Percentiles rank a stretch among this genome's conserved stretches.
Conservation (phyloP, 2,888 invertebrate species). For the Nemoura dubitans region DNA sequence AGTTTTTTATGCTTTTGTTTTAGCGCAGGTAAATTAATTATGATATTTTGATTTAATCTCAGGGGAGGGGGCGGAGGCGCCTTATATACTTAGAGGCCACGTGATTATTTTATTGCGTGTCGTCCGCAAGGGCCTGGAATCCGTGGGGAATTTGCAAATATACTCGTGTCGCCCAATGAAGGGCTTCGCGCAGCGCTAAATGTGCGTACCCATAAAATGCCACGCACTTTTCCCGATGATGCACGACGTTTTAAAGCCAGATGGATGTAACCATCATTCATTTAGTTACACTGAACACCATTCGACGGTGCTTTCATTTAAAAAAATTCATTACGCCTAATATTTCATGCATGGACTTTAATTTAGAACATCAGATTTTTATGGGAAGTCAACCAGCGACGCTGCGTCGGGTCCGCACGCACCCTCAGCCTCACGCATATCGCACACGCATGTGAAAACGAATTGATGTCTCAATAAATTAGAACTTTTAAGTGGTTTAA, state of each 20-base stretch:
- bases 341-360: background rate
- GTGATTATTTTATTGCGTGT: background rate
- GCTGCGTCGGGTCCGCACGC: background rate
- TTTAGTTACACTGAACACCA: background rate
- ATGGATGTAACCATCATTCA: background rate
- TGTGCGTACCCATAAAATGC: background rate
- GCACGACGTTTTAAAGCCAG: background rate
- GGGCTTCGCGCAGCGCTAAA: background rate
- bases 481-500: conserved; percentile 35
- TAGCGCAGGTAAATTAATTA: background rate
- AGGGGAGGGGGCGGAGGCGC: background rate
- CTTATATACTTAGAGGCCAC: background rate
- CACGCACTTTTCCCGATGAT: background rate
- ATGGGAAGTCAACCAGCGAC: background rate
- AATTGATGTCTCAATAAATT: conserved; percentile 41
- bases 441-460: conserved; percentile 20
- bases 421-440: conserved; percentile 27
- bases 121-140: background rate
- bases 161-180: background rate
- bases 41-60: conserved; percentile 3
- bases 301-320: background rate
- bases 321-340: background rate
- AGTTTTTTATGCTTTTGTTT: conserved; percentile 21
- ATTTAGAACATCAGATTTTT: background rate
- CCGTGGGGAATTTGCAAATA: background rate